Conservation (phyloP, 1,140 invertebrate genomes). For the Drosophila pectinifera region DNA sequence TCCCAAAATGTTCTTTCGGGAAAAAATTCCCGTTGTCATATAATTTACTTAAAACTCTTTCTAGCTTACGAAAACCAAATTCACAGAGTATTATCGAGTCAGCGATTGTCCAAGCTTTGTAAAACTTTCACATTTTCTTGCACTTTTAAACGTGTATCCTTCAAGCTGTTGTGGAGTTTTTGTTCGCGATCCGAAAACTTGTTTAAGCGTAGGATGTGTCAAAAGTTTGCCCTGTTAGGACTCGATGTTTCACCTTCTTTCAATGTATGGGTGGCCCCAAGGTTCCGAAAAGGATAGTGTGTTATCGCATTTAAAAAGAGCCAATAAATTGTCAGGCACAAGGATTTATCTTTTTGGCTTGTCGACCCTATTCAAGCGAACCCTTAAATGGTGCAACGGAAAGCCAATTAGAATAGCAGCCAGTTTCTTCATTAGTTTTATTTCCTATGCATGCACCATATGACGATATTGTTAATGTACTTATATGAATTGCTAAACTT, state of each 20-base stretch:
- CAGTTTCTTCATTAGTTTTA: slow-evolving; percentile 51
- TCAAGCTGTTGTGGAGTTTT: background rate
- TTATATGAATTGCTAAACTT: slow-evolving; percentile 12
- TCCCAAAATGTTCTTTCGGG: no score
- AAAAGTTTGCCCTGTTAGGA: no score
- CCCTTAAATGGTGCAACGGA: no score
- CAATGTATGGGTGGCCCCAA: slow-evolving; percentile 7
- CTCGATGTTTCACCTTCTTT: no score
- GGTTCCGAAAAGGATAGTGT: slow-evolving; percentile 14
- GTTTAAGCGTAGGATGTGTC: background rate
- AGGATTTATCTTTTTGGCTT: no score
- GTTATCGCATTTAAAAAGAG: no score
- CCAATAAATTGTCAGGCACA: no score
- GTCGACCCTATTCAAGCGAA: no score
- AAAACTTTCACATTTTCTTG: slow-evolving; percentile 62
- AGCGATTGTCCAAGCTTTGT: slow-evolving; percentile 29
- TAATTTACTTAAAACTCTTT: no score
- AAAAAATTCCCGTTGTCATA: no score
- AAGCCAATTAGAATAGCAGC: slow-evolving; percentile 14
- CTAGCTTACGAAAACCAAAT: no score
- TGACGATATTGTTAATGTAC: background rate
- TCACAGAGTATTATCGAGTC: no score
- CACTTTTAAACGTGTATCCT: slow-evolving; percentile 54
- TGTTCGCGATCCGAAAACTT: slow-evolving; percentile 2
- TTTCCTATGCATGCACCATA: slow-evolving; percentile 33